phyloP scores from a whole-genome alignment of 2,797 vertebrate species.

The Myotis findleyi region DNA sequence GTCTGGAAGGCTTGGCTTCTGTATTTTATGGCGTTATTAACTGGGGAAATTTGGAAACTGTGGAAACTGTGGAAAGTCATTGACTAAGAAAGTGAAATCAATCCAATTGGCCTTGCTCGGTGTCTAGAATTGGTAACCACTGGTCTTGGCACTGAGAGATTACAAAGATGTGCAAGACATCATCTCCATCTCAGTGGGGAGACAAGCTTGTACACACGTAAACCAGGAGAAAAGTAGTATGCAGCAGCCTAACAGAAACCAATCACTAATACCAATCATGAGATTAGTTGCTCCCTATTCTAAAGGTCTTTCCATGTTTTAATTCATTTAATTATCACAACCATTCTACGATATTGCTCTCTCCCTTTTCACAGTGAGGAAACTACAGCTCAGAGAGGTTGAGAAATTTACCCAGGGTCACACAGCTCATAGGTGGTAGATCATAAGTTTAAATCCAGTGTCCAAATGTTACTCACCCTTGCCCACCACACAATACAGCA shows the following conservation, averaged over 20 bases:
- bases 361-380: background rate
- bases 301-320: background rate
- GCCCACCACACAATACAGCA: background rate
- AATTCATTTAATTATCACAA: slow-evolving; percentile 1
- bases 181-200: background rate
- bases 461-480: background rate
- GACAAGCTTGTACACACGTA: background rate
- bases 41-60: background rate
- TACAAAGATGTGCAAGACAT: background rate
- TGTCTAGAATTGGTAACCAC: background rate
- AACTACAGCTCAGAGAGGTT: slow-evolving; percentile 9
- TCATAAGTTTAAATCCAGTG: background rate
- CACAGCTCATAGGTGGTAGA: background rate
- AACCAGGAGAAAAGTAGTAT: background rate
- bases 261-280: background rate
- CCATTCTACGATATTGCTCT: background rate
- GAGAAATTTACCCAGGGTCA: background rate
- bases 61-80: slow-evolving; percentile 1
- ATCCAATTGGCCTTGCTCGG: background rate
- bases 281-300: background rate
- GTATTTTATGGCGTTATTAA: background rate
- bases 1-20: background rate
- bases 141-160: background rate
- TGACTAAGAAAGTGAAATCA: slow-evolving; percentile 4
- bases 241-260: background rate